These are phyloP conservation scores for Scopus umbretta DNA, from an alignment of 2,113 vertebrate species.

Conservation along the genomic window DNA sequence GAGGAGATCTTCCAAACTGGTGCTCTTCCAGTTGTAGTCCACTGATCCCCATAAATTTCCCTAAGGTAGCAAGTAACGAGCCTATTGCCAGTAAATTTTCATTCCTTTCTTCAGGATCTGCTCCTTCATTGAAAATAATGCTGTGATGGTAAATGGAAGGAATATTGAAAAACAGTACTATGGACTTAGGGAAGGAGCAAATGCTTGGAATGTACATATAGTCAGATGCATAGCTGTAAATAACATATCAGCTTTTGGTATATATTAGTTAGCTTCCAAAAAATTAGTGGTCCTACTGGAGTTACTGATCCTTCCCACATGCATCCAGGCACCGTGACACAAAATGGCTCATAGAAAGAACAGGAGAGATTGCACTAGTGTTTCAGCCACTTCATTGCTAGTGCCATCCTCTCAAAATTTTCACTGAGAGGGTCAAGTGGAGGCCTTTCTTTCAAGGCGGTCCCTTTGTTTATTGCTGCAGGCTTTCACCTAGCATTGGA, in stretches of 20 bases:
- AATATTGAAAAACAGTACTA: neutral
- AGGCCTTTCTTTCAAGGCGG: neutral
- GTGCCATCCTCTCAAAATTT: neutral
- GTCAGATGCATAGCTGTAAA: fast-evolving
- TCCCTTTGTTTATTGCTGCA: neutral
- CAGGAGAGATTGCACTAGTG: neutral
- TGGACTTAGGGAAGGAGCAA: neutral
- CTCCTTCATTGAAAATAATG: neutral
- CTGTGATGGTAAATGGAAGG: neutral
- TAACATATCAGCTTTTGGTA: neutral
- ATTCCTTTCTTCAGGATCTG: neutral
- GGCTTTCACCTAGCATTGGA: neutral
- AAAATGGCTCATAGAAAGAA: neutral
- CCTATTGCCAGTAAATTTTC: neutral
- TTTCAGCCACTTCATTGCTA: neutral
- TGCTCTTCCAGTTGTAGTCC: neutral
- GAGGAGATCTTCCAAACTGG: neutral
- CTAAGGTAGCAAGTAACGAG: neutral
- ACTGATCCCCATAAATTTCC: neutral
- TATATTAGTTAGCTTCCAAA: neutral
- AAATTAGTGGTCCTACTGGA: neutral
- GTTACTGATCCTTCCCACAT: neutral
- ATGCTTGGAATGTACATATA: no score
- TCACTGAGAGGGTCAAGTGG: neutral
- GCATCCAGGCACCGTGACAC: neutral